A percentile compares a stretch with the other conserved stretches of the same genome.
Evolutionary conservation across 2,113 vertebrate species (phyloP).

Genomic region (Tachycineta bicolor): DNA sequence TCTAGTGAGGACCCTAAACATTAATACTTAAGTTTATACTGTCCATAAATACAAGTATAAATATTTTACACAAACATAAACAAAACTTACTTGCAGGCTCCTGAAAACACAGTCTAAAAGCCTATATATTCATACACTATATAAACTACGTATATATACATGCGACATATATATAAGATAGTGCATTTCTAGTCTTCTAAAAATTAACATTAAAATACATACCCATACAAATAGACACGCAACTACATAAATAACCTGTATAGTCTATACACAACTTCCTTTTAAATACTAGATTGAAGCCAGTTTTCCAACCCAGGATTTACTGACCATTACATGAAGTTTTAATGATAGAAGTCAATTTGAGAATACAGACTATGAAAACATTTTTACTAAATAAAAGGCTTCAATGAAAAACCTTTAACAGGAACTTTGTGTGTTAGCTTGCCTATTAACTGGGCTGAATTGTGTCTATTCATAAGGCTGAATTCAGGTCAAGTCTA

Average conservation of each 20-base stretch:
- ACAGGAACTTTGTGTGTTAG: not conserved
- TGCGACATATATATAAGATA: not conserved
- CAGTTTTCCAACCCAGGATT: not conserved
- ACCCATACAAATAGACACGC: not conserved
- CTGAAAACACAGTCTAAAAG: not conserved
- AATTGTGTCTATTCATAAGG: not conserved
- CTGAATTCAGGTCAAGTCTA: not conserved
- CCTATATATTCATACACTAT: not conserved
- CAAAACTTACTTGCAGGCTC: not conserved
- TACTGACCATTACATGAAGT: not conserved
- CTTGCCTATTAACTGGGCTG: not conserved
- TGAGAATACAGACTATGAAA: not conserved
- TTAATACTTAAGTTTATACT: not conserved
- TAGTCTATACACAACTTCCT: not conserved
- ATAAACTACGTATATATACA: not conserved
- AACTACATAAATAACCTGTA: not conserved
- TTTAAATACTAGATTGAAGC: not conserved
- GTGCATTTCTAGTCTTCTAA: not conserved
- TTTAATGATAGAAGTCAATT: not conserved
- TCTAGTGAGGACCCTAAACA: not conserved
- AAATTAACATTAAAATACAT: not conserved
- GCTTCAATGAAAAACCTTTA: not conserved
- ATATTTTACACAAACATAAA: not conserved
- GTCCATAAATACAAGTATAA: not conserved
- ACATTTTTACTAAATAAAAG: not conserved